A percentile compares a stretch with the other conserved stretches of the same genome.
Evolutionary conservation across 2,113 vertebrate species (phyloP).

Genomic region (Scomber scombrus): DNA sequence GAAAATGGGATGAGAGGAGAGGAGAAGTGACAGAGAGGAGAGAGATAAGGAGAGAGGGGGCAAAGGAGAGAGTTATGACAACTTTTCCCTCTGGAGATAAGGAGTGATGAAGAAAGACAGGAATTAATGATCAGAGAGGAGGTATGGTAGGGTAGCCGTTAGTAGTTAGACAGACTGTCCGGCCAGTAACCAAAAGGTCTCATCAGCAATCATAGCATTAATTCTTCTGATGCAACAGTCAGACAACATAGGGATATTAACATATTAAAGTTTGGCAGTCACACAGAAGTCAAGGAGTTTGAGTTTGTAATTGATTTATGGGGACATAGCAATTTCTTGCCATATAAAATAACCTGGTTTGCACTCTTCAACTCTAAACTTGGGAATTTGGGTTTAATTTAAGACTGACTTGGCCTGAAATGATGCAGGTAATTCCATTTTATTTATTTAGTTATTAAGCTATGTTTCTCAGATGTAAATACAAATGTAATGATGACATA

Average conservation of each 20-base stretch:
- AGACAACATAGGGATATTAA: background rate
- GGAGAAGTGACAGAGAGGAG: slow-evolving; percentile 12
- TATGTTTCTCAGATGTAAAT: too few species aligned
- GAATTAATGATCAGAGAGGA: slow-evolving; percentile 23
- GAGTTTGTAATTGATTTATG: background rate
- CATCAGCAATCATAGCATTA: background rate
- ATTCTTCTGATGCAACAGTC: background rate
- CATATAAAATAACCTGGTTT: too few species aligned
- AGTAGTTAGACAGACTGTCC: background rate
- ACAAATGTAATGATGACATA: too few species aligned
- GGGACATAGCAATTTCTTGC: too few species aligned
- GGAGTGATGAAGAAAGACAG: slow-evolving; percentile 10
- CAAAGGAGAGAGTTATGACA: slow-evolving; percentile 4
- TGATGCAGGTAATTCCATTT: too few species aligned
- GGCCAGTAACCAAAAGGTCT: background rate
- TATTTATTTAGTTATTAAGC: too few species aligned
- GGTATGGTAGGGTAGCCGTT: background rate
- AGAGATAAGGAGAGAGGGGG: background rate
- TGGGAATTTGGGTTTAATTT: too few species aligned
- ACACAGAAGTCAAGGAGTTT: background rate
- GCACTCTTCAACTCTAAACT: too few species aligned
- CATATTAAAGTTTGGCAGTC: background rate
- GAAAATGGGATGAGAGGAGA: slow-evolving; percentile 16
- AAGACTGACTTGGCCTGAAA: too few species aligned
- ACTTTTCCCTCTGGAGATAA: slow-evolving; percentile 21